Conservation (phyloP, 2,888 invertebrate species). For the Thalpophila matura region DNA sequence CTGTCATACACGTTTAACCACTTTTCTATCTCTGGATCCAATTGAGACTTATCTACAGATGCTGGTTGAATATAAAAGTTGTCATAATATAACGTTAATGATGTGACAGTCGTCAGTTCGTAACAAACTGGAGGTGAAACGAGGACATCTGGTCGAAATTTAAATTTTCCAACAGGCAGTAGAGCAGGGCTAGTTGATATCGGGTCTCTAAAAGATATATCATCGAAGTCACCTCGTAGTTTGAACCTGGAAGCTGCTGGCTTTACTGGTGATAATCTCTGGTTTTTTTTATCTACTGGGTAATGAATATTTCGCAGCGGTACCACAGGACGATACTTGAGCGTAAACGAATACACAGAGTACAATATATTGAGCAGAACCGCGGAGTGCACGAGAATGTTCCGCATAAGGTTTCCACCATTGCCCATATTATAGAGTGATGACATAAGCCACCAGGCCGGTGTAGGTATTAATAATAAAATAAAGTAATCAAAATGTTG, state of each 20-base stretch:
- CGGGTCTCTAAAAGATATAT: too few species aligned
- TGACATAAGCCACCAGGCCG: background rate
- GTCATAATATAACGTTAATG: too few species aligned
- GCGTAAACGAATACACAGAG: slow-evolving; percentile 1
- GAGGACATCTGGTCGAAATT: too few species aligned
- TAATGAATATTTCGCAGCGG: background rate
- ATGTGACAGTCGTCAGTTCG: too few species aligned
- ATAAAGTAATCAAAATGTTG: slow-evolving; percentile 28
- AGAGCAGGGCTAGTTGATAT: too few species aligned
- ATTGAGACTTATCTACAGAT: too few species aligned
- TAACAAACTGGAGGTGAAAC: too few species aligned
- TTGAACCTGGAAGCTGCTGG: background rate
- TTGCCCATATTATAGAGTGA: slow-evolving; percentile 4
- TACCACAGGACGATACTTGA: slow-evolving; percentile 14
- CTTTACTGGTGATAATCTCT: background rate
- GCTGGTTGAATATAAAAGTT: too few species aligned
- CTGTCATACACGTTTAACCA: background rate
- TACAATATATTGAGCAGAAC: slow-evolving; percentile 20
- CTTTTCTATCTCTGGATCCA: too few species aligned
- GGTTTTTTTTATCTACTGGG: background rate
- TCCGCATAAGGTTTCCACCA: slow-evolving; percentile 38
- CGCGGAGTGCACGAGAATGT: slow-evolving; percentile 7
- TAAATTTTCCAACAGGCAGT: too few species aligned
- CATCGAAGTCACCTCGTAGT: too few species aligned
- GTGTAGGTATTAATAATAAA: background rate